Evolutionary conservation across 2,888 invertebrate species (phyloP), one percentile per base, ranked within the genome.

Genomic region (Poecilus cupreus): DNA sequence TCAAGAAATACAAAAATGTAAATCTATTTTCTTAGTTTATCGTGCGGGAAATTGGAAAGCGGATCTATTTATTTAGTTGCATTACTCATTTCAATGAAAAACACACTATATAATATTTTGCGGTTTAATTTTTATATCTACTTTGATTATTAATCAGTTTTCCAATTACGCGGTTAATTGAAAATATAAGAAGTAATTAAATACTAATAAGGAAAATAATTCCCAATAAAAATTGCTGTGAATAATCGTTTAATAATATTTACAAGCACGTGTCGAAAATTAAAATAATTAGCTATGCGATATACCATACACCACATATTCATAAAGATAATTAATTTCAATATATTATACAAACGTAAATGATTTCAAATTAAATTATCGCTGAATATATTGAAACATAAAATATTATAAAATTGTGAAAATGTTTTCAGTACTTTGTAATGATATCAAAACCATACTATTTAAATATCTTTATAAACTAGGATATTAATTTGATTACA

Each of bases 321-420:
- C 57, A 60, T 60, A 18, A 26, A 60, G 60, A 60, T 60, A 60
- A 60, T 60, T 60, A 60, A 60, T 60, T 60, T 60, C 26, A 60
- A 60, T 60, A 60, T 60, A 60, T 60, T 60, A 24, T 26, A 60
- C 32, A 26, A 60, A 60, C 60, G 60, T 60, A 60, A 60, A 60
- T 60, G 26, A 26, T 60, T 60, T 32, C 26, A 60, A 60, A 60
- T 60, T 60, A 32, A 60, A 60, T 60, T 60, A 60, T 60, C 60
- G 13, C 60, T 6, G 32, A 26, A 60, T 60, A 60, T 60, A 60
- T 60, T 60, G 11, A 11, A 60, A 16, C 22, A 10, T 22, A 60
- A n/a, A 32, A 60, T 32, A 60, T 60, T 60, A 11, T 60, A 60
- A 60, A 60, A 26, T 32, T 32, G 26, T 24, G 26, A 32, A 26